phyloP scores from a whole-genome alignment of 1,140 invertebrate species.

The Lordiphosa collinella region DNA sequence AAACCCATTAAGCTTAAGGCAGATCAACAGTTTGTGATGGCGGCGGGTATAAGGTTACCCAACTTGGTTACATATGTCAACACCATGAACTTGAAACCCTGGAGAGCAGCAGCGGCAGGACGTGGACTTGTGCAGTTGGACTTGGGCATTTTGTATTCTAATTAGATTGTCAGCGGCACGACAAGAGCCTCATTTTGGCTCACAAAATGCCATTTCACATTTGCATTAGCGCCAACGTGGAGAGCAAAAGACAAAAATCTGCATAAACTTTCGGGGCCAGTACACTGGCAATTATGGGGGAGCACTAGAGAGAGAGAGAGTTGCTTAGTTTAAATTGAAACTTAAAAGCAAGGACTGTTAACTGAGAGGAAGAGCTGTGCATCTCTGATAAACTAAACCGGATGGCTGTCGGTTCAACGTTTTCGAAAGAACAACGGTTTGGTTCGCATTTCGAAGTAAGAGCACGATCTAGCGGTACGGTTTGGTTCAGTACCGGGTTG shows the following conservation, averaged over 20 bases:
- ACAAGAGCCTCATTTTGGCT: constrained; percentile 75
- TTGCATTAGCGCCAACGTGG: constrained; percentile 72
- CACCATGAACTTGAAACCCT: constrained; percentile 73
- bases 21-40: constrained; percentile 26
- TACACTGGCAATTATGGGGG: constrained; percentile 2
- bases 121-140: constrained; percentile 11
- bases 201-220: constrained; percentile 65
- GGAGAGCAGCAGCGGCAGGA: constrained; percentile 9
- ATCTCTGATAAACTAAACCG: too few relatives aligned
- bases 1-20: background rate
- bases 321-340: too few relatives aligned
- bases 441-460: too few relatives aligned
- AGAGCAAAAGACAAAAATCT: constrained; percentile 67
- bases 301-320: too few relatives aligned
- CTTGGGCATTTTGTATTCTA: constrained; percentile 74
- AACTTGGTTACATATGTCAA: constrained; percentile 65
- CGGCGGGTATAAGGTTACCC: constrained; percentile 8
- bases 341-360: too few relatives aligned
- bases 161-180: constrained; percentile 77
- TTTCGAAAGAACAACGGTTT: too few relatives aligned
- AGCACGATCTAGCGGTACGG: too few relatives aligned
- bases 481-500: too few relatives aligned
- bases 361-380: too few relatives aligned
- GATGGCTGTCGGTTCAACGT: too few relatives aligned
- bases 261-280: constrained; percentile 49